Evolutionary conservation across 2,113 vertebrate species (phyloP).

Genomic region (Myotis lucifugus): DNA sequence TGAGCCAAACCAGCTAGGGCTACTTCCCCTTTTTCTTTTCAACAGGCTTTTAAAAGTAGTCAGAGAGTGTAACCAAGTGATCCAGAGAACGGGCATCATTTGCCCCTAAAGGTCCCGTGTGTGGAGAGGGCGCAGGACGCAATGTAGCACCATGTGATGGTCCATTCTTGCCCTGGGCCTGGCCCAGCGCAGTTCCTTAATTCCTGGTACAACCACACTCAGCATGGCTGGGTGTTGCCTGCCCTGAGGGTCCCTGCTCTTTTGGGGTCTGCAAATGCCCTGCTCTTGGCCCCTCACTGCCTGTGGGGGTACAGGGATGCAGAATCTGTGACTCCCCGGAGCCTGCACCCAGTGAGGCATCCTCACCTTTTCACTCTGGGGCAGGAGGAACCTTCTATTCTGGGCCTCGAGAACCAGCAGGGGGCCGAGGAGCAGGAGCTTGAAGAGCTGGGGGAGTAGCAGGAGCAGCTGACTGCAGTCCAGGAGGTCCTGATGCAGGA

Average conservation of each 20-base stretch:
- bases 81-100: too few species aligned
- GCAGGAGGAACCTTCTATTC: constrained; percentile 95
- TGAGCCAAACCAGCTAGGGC: too few species aligned
- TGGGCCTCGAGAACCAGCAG: constrained; percentile 84
- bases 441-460: constrained; percentile 44
- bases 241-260: fast-evolving
- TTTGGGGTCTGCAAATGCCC: not conserved
- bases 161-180: not conserved
- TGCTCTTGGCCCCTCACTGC: not conserved
- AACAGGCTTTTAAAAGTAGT: too few species aligned
- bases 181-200: too few species aligned
- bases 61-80: too few species aligned
- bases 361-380: fast-evolving
- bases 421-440: too few species aligned
- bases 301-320: not conserved
- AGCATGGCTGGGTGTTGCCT: not conserved
- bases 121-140: too few species aligned
- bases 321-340: fast-evolving
- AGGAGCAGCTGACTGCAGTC: constrained; percentile 74
- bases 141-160: too few species aligned
- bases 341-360: not conserved
- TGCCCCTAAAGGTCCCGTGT: too few species aligned
- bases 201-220: too few species aligned
- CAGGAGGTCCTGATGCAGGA: constrained; percentile 86
- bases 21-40: too few species aligned